A percentile compares a stretch with the other conserved stretches of the same genome.
Evolutionary conservation across 2,797 vertebrate genomes (phyloP).

Genomic region (Myotis daubentonii): DNA sequence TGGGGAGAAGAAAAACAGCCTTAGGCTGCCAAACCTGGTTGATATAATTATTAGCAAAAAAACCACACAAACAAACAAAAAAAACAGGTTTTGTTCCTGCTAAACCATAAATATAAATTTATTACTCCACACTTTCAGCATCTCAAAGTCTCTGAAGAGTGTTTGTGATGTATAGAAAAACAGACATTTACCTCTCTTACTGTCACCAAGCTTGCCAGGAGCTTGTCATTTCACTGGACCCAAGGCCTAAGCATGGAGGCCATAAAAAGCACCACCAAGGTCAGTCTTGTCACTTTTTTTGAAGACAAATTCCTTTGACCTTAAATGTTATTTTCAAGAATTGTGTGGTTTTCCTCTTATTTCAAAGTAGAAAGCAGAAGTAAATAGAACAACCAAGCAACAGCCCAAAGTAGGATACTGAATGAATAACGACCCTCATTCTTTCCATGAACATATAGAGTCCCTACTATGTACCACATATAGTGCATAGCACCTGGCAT

Average conservation of each 20-base stretch:
- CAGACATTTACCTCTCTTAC: not conserved
- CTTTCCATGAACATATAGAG: not conserved
- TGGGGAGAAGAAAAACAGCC: slow-evolving; percentile 57
- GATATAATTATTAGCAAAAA: slow-evolving; percentile 63
- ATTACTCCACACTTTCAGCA: not conserved
- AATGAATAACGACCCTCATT: not conserved
- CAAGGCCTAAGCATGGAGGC: not conserved
- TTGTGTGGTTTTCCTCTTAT: not conserved
- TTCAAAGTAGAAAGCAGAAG: not conserved
- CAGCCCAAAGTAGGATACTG: not conserved
- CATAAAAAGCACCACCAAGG: not conserved
- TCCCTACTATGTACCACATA: not conserved
- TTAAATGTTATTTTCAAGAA: not conserved
- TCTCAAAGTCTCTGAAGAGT: not conserved
- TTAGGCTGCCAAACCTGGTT: slow-evolving; percentile 60
- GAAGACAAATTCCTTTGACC: not conserved
- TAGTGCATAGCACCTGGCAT: too few relatives aligned
- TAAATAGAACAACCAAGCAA: not conserved
- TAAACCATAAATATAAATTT: slow-evolving; percentile 37
- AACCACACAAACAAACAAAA: not conserved
- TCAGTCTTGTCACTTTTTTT: not conserved
- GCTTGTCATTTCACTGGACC: not conserved
- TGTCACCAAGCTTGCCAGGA: not conserved
- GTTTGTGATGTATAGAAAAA: not conserved
- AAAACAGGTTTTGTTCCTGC: slow-evolving; percentile 51